phyloP scores from a whole-genome alignment of 2,797 vertebrate species.

The Zalophus californianus region DNA sequence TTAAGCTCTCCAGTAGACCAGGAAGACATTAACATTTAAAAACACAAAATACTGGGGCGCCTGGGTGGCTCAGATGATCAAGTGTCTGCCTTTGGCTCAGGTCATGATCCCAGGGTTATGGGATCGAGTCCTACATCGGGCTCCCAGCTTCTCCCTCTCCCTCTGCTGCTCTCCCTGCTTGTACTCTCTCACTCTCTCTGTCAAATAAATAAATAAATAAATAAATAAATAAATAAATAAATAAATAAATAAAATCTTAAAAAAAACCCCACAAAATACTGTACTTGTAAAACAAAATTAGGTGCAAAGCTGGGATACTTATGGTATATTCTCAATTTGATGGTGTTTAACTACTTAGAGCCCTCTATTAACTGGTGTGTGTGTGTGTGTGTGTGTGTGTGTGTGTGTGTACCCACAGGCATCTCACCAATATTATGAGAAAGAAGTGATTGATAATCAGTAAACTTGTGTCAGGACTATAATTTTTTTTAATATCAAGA shows the following conservation, averaged over 20 bases:
- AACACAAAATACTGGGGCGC: conserved; percentile 11
- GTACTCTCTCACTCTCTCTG: too few species aligned
- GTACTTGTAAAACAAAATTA: conserved; percentile 42
- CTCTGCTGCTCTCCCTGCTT: too few species aligned
- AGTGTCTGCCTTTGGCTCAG: too few species aligned
- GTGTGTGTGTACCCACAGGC: background rate
- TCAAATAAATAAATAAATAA: too few species aligned
- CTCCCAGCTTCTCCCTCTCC: too few species aligned
- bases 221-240: too few species aligned
- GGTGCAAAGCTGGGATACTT: conserved; percentile 34
- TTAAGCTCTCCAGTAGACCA: conserved; percentile 38
- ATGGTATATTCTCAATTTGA: conserved; percentile 1
- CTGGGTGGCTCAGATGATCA: too few species aligned
- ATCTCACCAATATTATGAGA: conserved; percentile 30
- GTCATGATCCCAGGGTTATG: too few species aligned
- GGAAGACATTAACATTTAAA: conserved; percentile 46
- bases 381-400: background rate
- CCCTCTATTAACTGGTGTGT: background rate
- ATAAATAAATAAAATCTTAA: too few species aligned
- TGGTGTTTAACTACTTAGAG: conserved; percentile 38
- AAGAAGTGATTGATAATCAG: conserved; percentile 37
- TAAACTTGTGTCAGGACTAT: conserved; percentile 22
- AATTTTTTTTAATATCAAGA: conserved; percentile 46
- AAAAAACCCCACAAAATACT: conserved; percentile 1
- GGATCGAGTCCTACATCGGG: too few species aligned